These are phyloP conservation scores for Thelaira solivaga DNA, from an alignment of 2,888 invertebrate genomes.

Conservation along the genomic window DNA sequence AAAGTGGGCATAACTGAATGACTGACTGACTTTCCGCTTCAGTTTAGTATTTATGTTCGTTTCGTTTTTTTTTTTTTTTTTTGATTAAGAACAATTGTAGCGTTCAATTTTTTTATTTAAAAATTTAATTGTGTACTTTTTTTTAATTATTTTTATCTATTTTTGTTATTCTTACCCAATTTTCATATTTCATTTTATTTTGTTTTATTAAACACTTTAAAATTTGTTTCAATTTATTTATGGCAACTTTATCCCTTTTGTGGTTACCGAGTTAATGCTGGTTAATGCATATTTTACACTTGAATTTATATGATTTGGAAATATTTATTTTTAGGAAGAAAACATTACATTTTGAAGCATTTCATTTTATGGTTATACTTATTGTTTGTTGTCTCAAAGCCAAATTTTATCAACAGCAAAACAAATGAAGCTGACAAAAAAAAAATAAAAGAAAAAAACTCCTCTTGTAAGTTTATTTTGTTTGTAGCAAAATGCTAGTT, in stretches of 20 bases:
- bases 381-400: slow-evolving; percentile 15
- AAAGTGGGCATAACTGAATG: slow-evolving; percentile 32
- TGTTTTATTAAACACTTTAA: slow-evolving; percentile 1
- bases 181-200: slow-evolving; percentile 47
- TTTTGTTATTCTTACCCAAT: slow-evolving; percentile 60
- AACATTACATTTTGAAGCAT: slow-evolving; percentile 45
- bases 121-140: no score
- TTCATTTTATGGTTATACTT: background rate
- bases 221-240: background rate
- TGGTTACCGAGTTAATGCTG: slow-evolving; percentile 53
- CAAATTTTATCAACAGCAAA: slow-evolving; percentile 49
- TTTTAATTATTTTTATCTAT: background rate
- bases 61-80: background rate
- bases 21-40: background rate
- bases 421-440: slow-evolving; percentile 60
- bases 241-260: slow-evolving; percentile 57
- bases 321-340: slow-evolving; percentile 57
- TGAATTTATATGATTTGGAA: slow-evolving; percentile 61
- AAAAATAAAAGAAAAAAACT: slow-evolving; percentile 51
- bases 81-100: background rate
- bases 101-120: slow-evolving; percentile 1
- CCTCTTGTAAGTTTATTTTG: background rate
- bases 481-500: slow-evolving; percentile 4
- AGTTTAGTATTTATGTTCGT: slow-evolving; percentile 3
- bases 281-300: slow-evolving; percentile 53